Base-by-base conservation (phyloP, 2,113 vertebrate species). In the Microtus richardsoni region DNA sequence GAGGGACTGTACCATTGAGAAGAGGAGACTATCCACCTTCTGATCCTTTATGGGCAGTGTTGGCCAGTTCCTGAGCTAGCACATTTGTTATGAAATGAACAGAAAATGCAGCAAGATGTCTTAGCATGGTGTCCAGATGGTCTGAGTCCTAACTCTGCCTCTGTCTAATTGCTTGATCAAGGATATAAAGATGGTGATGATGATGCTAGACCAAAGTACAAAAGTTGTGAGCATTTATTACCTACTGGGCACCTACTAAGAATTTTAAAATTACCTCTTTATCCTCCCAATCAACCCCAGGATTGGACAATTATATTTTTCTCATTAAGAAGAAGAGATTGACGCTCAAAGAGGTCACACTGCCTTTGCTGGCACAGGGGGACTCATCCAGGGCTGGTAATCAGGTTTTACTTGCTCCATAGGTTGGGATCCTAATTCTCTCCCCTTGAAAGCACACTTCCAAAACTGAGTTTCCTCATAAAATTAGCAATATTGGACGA, bases 291-390 rank as follows among this genome's bases (percentile, higher is more conserved):
- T 49, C 54, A 68, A 30, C 44, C 66, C 19, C 36, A 62, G n/a
- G 1, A 10, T n/a, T 24, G 47, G 60, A 39, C 24, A 78, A 17
- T 60, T 60, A 10, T 24, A 36, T 73, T 94, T 91, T 83, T 14
- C 47, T 89, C 47, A 89, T 58, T 77, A 84, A 96, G 88, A 33
- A 70, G n/a, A 88, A 88, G 58, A 88, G 83, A 89, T 4, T 2
- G 33, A 80, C 11, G 17, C 21, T 74, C 28, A n/a, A 41, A 70
- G 82, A 68, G 17, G 62, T 58, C n/a, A 19, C 13, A 68, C 16
- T 16, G 36, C 74, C 75, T 3, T n/a, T 52, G 44, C 5, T n/a
- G 22, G 28, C 17, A 75, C 22, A 71, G 7, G 16, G 54, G 49
- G 28, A 13, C 5, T 70, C 22, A 70, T 4, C 36, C 62, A 58